A percentile compares a stretch with the other conserved stretches of the same genome.
phyloP scores from a whole-genome alignment of 2,888 invertebrate genomes.

The Lymantria monacha region DNA sequence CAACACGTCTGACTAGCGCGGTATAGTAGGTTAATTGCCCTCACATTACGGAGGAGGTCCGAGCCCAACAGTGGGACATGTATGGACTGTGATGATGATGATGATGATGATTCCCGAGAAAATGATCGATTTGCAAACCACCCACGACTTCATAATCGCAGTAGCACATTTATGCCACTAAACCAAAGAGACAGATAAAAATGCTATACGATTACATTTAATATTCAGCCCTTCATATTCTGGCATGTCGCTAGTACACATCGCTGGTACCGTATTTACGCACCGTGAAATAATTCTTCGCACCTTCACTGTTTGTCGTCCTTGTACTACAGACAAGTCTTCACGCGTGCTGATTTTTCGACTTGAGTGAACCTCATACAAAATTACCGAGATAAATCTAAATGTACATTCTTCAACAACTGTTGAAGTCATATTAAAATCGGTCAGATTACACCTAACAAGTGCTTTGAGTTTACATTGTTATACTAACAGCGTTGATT shows the following conservation, averaged over 20 bases:
- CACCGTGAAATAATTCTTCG: slow-evolving; percentile 68
- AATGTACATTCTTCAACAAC: slow-evolving; percentile 34
- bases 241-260: no score
- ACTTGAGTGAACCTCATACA: slow-evolving; percentile 60
- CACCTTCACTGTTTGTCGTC: slow-evolving; percentile 56
- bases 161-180: no score
- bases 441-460: slow-evolving; percentile 50
- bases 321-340: slow-evolving; percentile 57
- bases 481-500: slow-evolving; percentile 58
- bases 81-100: no score
- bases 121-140: no score
- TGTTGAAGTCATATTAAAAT: slow-evolving; percentile 36
- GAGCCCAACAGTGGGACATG: no score
- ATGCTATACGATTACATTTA: no score
- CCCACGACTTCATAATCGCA: no score
- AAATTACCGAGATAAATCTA: slow-evolving; percentile 44
- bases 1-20: no score
- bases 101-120: no score
- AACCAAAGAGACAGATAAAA: no score
- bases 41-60: no score
- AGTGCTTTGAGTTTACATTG: slow-evolving; percentile 54
- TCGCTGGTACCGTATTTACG: slow-evolving; percentile 31
- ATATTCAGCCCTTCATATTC: background rate
- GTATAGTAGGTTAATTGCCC: no score
- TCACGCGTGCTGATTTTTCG: slow-evolving; percentile 68